A percentile compares a stretch with the other conserved stretches of the same genome.
Conservation (phyloP, 2,888 invertebrate genomes). For the Allophyes oxyacanthae region DNA sequence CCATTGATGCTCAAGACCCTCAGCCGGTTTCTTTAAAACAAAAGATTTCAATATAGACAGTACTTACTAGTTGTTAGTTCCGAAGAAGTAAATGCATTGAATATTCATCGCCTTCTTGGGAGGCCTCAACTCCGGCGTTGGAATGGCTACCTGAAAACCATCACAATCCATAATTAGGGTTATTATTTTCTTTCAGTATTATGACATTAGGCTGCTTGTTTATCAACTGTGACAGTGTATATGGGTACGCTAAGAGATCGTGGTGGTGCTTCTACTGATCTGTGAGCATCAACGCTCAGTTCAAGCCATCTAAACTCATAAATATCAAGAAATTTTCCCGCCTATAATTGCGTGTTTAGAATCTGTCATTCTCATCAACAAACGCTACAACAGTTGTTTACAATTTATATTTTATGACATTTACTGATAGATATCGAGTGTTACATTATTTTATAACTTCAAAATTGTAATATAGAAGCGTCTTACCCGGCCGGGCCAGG, state of each 20-base stretch:
- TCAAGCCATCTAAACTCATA: conserved; percentile 52
- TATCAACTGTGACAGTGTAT: conserved; percentile 10
- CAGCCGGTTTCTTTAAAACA: no score
- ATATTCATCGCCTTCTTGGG: conserved; percentile 92
- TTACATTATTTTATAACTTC: conserved; percentile 31
- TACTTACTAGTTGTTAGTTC: conserved; percentile 98
- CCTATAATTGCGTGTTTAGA: conserved; percentile 57
- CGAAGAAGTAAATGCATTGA: conserved; percentile 98
- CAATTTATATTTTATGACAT: conserved; percentile 24
- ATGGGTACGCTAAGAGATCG: not conserved
- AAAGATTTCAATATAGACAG: no score
- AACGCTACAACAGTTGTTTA: conserved; percentile 41
- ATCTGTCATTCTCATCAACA: conserved; percentile 52
- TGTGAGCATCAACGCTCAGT: conserved; percentile 47
- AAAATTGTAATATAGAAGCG: conserved; percentile 69
- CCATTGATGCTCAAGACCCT: no score
- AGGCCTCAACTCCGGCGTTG: conserved; percentile 93
- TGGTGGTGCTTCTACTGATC: conserved; percentile 9
- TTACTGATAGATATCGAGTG: conserved; percentile 14
- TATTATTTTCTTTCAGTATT: conserved; percentile 46
- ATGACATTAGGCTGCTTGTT: conserved; percentile 27
- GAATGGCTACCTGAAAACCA: conserved; percentile 93
- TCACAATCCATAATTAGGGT: conserved; percentile 61
- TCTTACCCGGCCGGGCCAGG: conserved; percentile 99
- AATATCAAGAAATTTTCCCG: conserved; percentile 70